Evolutionary conservation across 2,797 vertebrate species (phyloP).

Genomic region (Coregonus ussuriensis): DNA sequence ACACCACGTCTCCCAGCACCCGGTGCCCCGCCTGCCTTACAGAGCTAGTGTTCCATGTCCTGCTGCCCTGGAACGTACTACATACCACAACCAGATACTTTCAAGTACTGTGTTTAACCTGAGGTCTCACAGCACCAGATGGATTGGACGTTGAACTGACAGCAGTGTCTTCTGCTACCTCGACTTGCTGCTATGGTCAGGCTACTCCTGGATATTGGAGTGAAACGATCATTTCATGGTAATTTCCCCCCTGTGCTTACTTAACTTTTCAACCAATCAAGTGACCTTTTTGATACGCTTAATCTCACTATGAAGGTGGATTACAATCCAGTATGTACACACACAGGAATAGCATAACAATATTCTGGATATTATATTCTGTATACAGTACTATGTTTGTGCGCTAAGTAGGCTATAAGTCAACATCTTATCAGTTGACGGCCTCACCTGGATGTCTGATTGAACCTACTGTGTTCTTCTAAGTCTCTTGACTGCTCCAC

Average conservation of each 20-base stretch:
- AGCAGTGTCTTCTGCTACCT: not conserved
- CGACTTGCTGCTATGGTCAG: not conserved
- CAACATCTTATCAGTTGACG: not conserved
- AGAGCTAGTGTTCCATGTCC: conserved; percentile 69
- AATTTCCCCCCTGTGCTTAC: not conserved
- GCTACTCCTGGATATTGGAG: not conserved
- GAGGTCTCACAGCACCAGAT: not conserved
- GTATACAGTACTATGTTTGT: not conserved
- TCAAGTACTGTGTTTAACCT: too few species aligned
- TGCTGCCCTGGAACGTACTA: not conserved
- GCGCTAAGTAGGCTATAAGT: not conserved
- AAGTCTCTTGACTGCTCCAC: not conserved
- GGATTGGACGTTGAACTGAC: not conserved
- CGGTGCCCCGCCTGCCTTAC: conserved; percentile 28
- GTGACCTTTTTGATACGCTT: not conserved
- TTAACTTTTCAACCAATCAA: not conserved
- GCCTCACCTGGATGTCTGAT: not conserved
- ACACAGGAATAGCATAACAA: not conserved
- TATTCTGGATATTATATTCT: not conserved
- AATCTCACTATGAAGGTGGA: not conserved
- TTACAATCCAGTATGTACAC: too few species aligned
- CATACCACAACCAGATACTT: too few species aligned
- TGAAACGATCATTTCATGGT: not conserved
- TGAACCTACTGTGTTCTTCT: too few species aligned
- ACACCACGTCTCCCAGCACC: conserved; percentile 34